phyloP scores from a whole-genome alignment of 2,113 vertebrate genomes.

The Raphicerus campestris region DNA sequence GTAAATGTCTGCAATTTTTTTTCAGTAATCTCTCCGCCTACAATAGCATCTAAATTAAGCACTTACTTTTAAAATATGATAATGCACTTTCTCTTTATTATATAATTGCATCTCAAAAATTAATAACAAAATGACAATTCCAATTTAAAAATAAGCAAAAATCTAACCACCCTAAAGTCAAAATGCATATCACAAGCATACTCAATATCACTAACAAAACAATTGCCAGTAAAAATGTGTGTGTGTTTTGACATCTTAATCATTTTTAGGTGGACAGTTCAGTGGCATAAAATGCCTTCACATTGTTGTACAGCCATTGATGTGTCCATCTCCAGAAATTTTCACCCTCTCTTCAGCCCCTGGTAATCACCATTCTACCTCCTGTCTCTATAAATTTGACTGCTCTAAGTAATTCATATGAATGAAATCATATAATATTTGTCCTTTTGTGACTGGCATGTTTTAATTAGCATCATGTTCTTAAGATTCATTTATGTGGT shows the following conservation, averaged over 20 bases:
- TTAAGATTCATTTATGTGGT: neutral
- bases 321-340: neutral
- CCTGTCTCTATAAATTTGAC: neutral
- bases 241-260: neutral
- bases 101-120: neutral
- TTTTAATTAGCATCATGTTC: neutral
- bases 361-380: neutral
- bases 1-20: neutral
- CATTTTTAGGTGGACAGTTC: neutral
- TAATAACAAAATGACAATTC: neutral
- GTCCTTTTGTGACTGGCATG: neutral
- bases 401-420: neutral
- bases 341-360: neutral
- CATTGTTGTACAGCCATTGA: neutral
- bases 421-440: neutral
- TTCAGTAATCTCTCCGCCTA: neutral
- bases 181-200: neutral
- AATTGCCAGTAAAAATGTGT: neutral
- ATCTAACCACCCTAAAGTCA: neutral
- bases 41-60: neutral
- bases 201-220: neutral
- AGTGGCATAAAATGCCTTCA: neutral
- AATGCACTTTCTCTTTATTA: neutral
- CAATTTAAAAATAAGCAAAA: neutral
- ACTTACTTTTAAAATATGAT: neutral